phyloP scores from a whole-genome alignment of 1,140 invertebrate genomes.

The Sitodiplosis mosellana region DNA sequence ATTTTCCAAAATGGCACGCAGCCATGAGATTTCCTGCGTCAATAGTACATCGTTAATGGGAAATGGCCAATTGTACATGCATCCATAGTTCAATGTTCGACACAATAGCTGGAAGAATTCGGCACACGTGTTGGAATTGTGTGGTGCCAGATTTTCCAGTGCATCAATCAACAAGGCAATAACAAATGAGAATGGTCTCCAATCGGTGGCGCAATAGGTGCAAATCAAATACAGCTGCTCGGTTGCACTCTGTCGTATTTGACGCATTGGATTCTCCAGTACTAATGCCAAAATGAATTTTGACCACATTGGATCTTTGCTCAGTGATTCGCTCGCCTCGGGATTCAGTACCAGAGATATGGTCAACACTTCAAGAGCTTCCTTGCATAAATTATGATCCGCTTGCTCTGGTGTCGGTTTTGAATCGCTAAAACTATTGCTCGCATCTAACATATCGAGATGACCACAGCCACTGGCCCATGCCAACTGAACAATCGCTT shows the following conservation, averaged over 20 bases:
- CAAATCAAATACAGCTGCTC: slow-evolving; percentile 71
- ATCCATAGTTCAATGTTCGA: slow-evolving; percentile 54
- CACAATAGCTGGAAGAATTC: slow-evolving; percentile 55
- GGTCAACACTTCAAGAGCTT: slow-evolving; percentile 83
- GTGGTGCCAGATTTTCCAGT: slow-evolving; percentile 50
- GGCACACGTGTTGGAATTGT: slow-evolving; percentile 59
- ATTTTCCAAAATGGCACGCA: slow-evolving; percentile 51
- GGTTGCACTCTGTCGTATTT: slow-evolving; percentile 51
- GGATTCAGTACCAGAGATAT: slow-evolving; percentile 73
- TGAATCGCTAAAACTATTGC: slow-evolving; percentile 20
- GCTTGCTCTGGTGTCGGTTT: slow-evolving; percentile 45
- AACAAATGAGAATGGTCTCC: slow-evolving; percentile 44
- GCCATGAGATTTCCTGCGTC: slow-evolving; percentile 61
- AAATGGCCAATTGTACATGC: slow-evolving; percentile 43
- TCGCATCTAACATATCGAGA: slow-evolving; percentile 33
- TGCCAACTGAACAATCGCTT: slow-evolving; percentile 51
- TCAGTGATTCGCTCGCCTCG: slow-evolving; percentile 50
- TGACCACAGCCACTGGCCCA: slow-evolving; percentile 60
- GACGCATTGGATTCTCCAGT: slow-evolving; percentile 51
- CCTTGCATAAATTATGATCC: slow-evolving; percentile 61
- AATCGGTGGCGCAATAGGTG: slow-evolving; percentile 40
- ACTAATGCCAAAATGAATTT: slow-evolving; percentile 79
- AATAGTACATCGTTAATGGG: slow-evolving; percentile 48
- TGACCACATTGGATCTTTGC: slow-evolving; percentile 58
- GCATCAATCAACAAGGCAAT: slow-evolving; percentile 62